Evolutionary conservation across 2,113 vertebrate genomes (phyloP).

Genomic region (Tringa solitaria): DNA sequence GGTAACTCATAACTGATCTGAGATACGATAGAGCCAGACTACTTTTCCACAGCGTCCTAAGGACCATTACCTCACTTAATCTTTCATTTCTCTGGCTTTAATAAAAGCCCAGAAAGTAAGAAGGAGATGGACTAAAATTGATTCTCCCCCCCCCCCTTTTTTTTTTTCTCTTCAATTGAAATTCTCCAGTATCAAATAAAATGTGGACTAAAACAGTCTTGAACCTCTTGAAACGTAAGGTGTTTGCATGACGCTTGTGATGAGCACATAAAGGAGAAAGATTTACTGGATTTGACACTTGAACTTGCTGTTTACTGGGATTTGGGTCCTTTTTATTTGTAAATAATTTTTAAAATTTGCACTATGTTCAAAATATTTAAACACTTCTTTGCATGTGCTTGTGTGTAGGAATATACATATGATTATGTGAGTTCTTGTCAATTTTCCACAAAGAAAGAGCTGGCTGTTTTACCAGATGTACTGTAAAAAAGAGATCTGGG

Average conservation of each 20-base stretch:
- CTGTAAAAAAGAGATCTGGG: neutral
- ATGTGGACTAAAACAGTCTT: neutral
- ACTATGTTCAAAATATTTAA: neutral
- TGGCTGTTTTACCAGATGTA: neutral
- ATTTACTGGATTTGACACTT: neutral
- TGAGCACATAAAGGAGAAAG: neutral
- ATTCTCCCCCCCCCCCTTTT: neutral
- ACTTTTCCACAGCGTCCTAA: neutral
- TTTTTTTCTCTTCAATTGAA: neutral
- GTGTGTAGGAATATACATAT: neutral
- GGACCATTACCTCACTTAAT: neutral
- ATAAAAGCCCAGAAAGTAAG: neutral
- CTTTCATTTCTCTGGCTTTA: neutral
- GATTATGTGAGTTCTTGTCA: neutral
- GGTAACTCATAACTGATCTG: neutral
- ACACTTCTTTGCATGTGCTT: neutral
- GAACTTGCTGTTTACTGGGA: neutral
- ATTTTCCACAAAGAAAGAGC: neutral
- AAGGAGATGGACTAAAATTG: neutral
- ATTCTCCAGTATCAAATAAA: neutral
- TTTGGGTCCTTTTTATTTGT: neutral
- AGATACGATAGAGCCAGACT: neutral
- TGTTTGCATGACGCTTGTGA: neutral
- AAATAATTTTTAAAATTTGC: neutral
- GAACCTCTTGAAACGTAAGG: neutral